A percentile compares a stretch with the other conserved stretches of the same genome.
Conservation (phyloP, 2,888 invertebrate species). For the Syrista parreyssii region DNA sequence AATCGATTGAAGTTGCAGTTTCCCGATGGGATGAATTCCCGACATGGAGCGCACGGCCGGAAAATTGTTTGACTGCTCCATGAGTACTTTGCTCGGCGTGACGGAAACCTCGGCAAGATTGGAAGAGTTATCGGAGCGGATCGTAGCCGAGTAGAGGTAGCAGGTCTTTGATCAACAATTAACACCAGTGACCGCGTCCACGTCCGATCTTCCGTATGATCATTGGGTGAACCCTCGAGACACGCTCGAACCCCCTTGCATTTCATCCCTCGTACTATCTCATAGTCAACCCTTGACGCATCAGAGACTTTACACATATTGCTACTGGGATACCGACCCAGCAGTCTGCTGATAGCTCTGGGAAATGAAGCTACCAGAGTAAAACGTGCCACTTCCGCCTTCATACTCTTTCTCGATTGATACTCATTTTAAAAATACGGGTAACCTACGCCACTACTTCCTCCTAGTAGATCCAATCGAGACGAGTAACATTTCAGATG, state of each 20-base stretch:
- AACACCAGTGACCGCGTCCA: constrained; percentile 38
- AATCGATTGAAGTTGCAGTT: background rate
- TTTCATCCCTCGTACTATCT: background rate
- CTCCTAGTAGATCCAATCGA: constrained; percentile 33
- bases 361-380: background rate
- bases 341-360: background rate
- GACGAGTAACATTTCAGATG: constrained; percentile 3
- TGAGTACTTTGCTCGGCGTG: constrained; percentile 29
- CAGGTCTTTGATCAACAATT: constrained; percentile 53
- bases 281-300: background rate
- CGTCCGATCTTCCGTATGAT: constrained; percentile 37
- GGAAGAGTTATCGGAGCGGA: constrained; percentile 21
- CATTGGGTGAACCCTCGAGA: constrained; percentile 20
- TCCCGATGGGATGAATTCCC: constrained; percentile 3
- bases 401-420: background rate
- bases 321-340: background rate
- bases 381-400: background rate
- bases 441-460: background rate
- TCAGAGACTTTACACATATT: background rate
- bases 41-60: constrained; percentile 23
- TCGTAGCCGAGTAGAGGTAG: constrained; percentile 14
- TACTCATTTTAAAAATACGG: background rate
- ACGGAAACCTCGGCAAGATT: constrained; percentile 34
- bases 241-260: background rate
- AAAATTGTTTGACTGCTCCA: constrained; percentile 42